phyloP scores from a whole-genome alignment of 35 echinoderm and acorn worm genomes.

The Amphiura filiformis region DNA sequence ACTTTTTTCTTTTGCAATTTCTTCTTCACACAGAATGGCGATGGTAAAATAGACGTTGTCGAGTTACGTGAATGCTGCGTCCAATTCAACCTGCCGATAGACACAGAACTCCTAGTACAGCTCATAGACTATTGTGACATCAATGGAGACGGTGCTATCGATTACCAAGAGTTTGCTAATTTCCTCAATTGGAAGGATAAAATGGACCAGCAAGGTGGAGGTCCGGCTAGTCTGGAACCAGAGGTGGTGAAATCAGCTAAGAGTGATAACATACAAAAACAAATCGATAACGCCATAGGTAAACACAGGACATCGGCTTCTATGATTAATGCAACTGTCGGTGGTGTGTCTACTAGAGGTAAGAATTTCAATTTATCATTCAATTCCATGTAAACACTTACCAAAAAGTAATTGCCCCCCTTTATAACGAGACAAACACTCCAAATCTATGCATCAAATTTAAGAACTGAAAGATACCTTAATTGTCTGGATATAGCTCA shows the following conservation, averaged over 20 bases:
- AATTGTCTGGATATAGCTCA: no score
- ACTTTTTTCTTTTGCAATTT: no score
- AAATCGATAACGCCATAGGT: constrained; percentile 82
- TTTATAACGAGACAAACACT: no score
- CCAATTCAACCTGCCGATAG: constrained; percentile 95
- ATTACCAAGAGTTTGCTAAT: constrained; percentile 93
- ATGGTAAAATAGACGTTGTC: constrained; percentile 83
- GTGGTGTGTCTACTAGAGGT: constrained; percentile 93
- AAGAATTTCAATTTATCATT: no score
- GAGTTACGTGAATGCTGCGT: constrained; percentile 84
- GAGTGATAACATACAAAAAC: constrained; percentile 74
- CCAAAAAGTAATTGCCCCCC: no score
- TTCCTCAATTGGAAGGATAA: constrained; percentile 99
- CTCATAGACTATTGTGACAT: constrained; percentile 75
- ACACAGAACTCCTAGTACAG: constrained; percentile 73
- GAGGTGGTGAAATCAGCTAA: constrained; percentile 29
- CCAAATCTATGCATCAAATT: no score
- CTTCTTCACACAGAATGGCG: constrained; percentile 88
- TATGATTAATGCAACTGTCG: constrained; percentile 83
- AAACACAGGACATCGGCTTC: constrained; percentile 80
- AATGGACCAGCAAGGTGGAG: constrained; percentile 63
- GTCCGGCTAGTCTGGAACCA: not conserved
- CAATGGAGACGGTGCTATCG: constrained; percentile 68
- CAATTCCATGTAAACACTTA: not conserved
- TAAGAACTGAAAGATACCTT: no score